These are phyloP conservation scores for Brachypalpus laphriformis DNA, from an alignment of 2,888 invertebrate genomes.

Conservation along the genomic window DNA sequence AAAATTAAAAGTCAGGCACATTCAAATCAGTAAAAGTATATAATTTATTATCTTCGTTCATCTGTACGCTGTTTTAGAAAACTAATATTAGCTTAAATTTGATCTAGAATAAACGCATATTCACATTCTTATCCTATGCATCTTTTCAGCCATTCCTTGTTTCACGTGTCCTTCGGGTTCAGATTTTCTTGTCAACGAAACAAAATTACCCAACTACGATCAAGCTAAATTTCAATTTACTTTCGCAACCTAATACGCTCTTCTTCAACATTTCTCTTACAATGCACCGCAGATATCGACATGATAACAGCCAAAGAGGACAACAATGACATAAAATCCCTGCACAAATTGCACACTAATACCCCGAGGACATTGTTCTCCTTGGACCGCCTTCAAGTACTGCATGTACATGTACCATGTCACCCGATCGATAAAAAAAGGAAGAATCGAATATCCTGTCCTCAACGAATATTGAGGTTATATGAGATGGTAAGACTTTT, in stretches of 20 bases:
- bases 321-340: constrained; percentile 67
- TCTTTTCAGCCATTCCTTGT: too few relatives aligned
- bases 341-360: constrained; percentile 66
- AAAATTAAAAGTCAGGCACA: too few relatives aligned
- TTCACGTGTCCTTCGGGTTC: too few relatives aligned
- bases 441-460: constrained; percentile 66
- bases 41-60: too few relatives aligned
- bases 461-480: constrained; percentile 43
- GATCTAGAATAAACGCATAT: too few relatives aligned
- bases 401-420: constrained; percentile 23
- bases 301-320: constrained; percentile 57
- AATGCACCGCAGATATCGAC: constrained; percentile 55
- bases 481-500: constrained; percentile 50
- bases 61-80: too few relatives aligned
- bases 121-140: too few relatives aligned
- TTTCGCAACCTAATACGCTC: constrained; percentile 22
- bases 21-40: too few relatives aligned
- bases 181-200: too few relatives aligned
- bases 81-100: too few relatives aligned
- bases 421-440: constrained; percentile 60
- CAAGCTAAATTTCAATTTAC: constrained; percentile 18
- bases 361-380: constrained; percentile 63
- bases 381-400: constrained; percentile 61
- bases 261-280: constrained; percentile 1
- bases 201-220: not conserved